phyloP scores from a whole-genome alignment of 2,797 vertebrate genomes.

The Moxostoma hubbsi region DNA sequence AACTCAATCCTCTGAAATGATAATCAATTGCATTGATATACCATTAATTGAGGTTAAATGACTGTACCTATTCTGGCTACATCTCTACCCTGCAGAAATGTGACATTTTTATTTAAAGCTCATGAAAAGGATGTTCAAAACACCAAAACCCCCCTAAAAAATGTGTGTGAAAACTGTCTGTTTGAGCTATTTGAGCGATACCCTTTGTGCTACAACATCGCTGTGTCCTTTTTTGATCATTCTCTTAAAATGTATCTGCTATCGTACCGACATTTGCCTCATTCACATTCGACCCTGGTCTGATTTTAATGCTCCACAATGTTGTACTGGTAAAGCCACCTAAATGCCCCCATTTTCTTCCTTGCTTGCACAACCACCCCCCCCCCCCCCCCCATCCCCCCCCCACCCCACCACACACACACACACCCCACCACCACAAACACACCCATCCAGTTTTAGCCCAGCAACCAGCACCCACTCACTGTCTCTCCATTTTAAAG shows the following conservation, averaged over 20 bases:
- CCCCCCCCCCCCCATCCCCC: constrained; percentile 55
- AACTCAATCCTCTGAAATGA: constrained; percentile 34
- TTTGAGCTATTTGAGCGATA: constrained; percentile 30
- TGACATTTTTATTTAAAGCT: neutral
- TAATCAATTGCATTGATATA: constrained; percentile 32
- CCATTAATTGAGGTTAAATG: constrained; percentile 23
- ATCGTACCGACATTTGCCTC: constrained; percentile 62
- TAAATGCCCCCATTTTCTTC: constrained; percentile 69
- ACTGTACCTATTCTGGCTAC: neutral
- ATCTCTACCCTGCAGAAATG: neutral
- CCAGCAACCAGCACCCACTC: constrained; percentile 61
- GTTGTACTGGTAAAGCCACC: constrained; percentile 51
- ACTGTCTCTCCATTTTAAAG: constrained; percentile 60
- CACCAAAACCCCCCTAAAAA: constrained; percentile 21
- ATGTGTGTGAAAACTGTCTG: neutral
- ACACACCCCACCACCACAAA: constrained; percentile 60
- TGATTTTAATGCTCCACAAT: constrained; percentile 51
- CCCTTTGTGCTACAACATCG: constrained; percentile 67
- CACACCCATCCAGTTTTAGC: constrained; percentile 75
- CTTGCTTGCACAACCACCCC: constrained; percentile 66
- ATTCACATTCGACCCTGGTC: constrained; percentile 63
- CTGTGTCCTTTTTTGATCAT: constrained; percentile 65
- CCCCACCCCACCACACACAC: constrained; percentile 61
- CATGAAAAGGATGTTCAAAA: neutral
- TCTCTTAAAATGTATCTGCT: constrained; percentile 73